Evolutionary conservation across 2,797 vertebrate genomes (phyloP).

Genomic region (Hemitrygon akajei): DNA sequence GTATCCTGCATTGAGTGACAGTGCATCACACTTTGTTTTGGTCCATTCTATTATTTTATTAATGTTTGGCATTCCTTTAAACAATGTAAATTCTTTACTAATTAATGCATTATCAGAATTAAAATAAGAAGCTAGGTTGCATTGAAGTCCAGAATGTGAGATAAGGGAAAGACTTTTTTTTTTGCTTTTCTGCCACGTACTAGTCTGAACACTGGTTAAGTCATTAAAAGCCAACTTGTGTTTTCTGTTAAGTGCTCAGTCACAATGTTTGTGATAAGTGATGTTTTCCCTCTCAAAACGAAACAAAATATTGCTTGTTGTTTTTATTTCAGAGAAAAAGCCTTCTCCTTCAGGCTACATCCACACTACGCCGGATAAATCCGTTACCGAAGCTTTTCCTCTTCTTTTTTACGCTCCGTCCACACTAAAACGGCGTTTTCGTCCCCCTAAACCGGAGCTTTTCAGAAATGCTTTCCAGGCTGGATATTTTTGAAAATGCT

Average conservation of each 20-base stretch:
- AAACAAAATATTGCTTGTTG: no score
- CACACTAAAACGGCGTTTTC: no score
- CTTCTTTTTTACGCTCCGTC: no score
- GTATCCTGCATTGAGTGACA: neutral
- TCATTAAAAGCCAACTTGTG: neutral
- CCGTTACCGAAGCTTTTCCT: no score
- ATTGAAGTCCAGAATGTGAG: neutral
- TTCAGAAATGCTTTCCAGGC: no score
- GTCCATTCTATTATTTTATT: neutral
- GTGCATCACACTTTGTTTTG: neutral
- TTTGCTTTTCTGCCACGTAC: neutral
- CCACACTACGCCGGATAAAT: no score
- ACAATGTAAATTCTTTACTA: neutral
- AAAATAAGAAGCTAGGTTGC: neutral
- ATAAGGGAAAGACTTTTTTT: neutral
- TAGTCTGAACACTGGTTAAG: neutral
- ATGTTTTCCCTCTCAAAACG: neutral
- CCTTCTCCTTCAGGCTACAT: no score
- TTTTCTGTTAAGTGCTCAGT: neutral
- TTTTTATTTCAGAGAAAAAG: neutral
- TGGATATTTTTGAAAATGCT: no score
- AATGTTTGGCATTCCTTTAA: neutral
- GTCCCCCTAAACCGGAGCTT: no score
- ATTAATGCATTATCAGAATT: neutral
- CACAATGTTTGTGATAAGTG: neutral